Evolutionary conservation across 2,888 invertebrate species (phyloP), one percentile per base, ranked within the genome.

Genomic region (Hemithea aestivaria): DNA sequence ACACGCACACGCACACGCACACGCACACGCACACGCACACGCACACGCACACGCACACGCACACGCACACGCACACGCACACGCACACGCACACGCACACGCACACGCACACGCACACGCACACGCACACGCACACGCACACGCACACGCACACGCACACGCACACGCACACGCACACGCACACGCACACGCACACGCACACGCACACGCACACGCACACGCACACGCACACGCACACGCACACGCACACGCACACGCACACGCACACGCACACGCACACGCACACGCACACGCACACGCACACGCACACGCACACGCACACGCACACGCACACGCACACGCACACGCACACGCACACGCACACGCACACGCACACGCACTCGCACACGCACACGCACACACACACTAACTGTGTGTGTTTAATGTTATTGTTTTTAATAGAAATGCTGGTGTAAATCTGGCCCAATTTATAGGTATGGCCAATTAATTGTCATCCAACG

Each of bases 21-120:
- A 20, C 20, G 7, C 24, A 24, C 24, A 24, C 10, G 9, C 7
- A 7, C 9, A 10, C 6, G n/a, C n/a, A n/a, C 9, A 10, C 20
- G 7, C 7, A 7, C 10, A 16, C 7, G 20, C 26, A 33, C 33
- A 33, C 33, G 12, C 24, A 24, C 24, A 24, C 24, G 8, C 24
- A 24, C 24, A 24, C 24, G 8, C 7, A 6, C 24, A 24, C 24
- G 8, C 24, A 6, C 7, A 24, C 24, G n/a, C 5, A 7, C 20
- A 20, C 20, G 20, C 7, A 20, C 20, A 20, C 20, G 20, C 20
- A 20, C 20, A 20, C 20, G 20, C 20, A 20, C 20, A 20, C 20
- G 7, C 20, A 20, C 20, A 20, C 20, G 7, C 20, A 7, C 20
- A 20, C 20, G 4, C 20, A 7, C 20, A 20, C 20, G 7, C 20